Base-by-base conservation (phyloP, 2,113 vertebrate genomes). In the Sinocyclocheilus anshuiensis region DNA sequence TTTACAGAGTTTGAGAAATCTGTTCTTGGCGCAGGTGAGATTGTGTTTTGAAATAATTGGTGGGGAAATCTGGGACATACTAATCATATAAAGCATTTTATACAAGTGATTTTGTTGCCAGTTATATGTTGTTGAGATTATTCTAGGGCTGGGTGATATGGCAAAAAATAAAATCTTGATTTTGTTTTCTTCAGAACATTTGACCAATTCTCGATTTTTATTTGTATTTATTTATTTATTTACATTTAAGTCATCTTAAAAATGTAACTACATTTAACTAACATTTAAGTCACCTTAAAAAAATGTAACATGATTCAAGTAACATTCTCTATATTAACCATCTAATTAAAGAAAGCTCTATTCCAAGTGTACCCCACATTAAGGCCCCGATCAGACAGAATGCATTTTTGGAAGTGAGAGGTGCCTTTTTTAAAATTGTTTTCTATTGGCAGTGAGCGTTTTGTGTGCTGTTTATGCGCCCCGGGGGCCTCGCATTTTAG, bases 1-100 rank as follows among this genome's bases (percentile, higher is more conserved):
- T 84, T 88, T 83, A 79, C 85, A 88, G 89, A 76, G 18, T 50
- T 42, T n/a, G 57, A 5, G 61, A 74, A 50, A 39, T 13, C 24
- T 1, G 26, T 3, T 36, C 4, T 75, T 79, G 29, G 0, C 6
- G 4, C 45, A 18, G 75, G 87, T 78, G 36, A 89, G 45, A 24
- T 63, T 15, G 26, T 13, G n/a, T 57, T 8, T 33, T 59, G 4
- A 79, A 36, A 29, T 65, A 16, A 65, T 16, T 24, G 7, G 11
- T 63, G 33, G 39, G 12, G 22, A 39, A 42, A 42, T 80, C 33
- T 61, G 55, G 20, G 12, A 61, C 5, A 78, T 55, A 53, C 24
- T 36, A 74, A 42, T 74, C 71, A n/a, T 12, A 57, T 57, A 33
- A 77, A 79, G 12, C 53, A 61, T 36, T 22, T 48, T 24, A 12